Base-by-base conservation (phyloP, 2,888 invertebrate species). In the Ethmia dodecea region DNA sequence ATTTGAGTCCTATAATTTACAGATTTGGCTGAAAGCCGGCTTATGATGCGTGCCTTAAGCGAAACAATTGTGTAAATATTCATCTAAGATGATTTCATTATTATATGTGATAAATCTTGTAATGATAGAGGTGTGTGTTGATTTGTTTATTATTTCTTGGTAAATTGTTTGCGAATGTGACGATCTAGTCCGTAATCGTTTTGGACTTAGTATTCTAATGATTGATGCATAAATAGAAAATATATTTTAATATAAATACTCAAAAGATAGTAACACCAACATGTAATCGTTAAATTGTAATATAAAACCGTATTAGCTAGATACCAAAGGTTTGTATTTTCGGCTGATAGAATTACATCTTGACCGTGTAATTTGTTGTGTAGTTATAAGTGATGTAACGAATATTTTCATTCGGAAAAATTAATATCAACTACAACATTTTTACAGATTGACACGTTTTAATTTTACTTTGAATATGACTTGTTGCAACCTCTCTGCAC, bases 301-400 rank as follows among this genome's bases (percentile, higher is more conserved):
- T 60, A 59, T 55, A 54, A 47, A 45, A 42, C 34, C 53, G 57
- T 57, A 50, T 75, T 77, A 80, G 84, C 84, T 86, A 83, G 74
- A 68, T 72, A 86, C 84, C 84, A 86, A 86, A 86, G 84, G 76
- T 77, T 78, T 78, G 59, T 80, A 78, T 77, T 75, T 68, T 73
- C 64, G 78, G 78, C 74, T 71, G 71, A 75, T 72, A 70, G 66
- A 50, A 54, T 60, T 62, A 59, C 25, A 49, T 47, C 43, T 52
- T 42, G 33, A 38, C 45, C 11, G 11, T 32, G 38, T 41, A 41
- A 47, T 47, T 61, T 74, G 72, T 80, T 76, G 73, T 76, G 57
- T 76, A 75, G 72, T 67, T 64, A 61, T 60, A 60, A n/a, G 56
- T 51, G 49, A 18, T 18, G 18, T 18, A 18, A 18, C 18, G 18